Evolutionary conservation across 1,140 invertebrate genomes (phyloP).

Genomic region (Diachasma alloeum): DNA sequence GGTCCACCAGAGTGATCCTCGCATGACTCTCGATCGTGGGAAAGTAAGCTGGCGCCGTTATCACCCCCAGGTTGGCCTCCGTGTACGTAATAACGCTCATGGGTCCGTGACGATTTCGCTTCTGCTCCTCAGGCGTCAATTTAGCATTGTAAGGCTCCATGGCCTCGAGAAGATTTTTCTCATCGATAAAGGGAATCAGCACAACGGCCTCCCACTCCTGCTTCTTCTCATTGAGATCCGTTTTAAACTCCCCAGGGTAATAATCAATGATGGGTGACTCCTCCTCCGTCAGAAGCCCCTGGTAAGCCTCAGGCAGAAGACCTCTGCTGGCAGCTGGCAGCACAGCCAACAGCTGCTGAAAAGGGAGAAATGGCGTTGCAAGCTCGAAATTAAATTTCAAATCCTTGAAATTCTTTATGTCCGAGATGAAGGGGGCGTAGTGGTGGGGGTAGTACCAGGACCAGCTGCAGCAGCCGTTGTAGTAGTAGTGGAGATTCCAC

Average conservation of each 20-base stretch:
- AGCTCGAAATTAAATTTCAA: slow-evolving; percentile 81
- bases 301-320: slow-evolving; percentile 83
- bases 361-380: slow-evolving; percentile 91
- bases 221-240: slow-evolving; percentile 91
- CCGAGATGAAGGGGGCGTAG: slow-evolving; percentile 95
- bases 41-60: slow-evolving; percentile 73
- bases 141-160: slow-evolving; percentile 76
- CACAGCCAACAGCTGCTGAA: slow-evolving; percentile 93
- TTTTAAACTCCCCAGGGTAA: slow-evolving; percentile 90
- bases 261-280: slow-evolving; percentile 87
- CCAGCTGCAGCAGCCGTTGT: slow-evolving; percentile 95
- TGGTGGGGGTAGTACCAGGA: slow-evolving; percentile 98
- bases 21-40: slow-evolving; percentile 72
- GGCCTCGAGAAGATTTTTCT: slow-evolving; percentile 68
- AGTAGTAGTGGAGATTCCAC: slow-evolving; percentile 97
- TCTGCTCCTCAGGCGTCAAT: slow-evolving; percentile 77
- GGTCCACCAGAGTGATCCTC: slow-evolving; percentile 62
- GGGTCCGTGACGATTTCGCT: slow-evolving; percentile 84
- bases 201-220: slow-evolving; percentile 99
- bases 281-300: slow-evolving; percentile 82
- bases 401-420: slow-evolving; percentile 83
- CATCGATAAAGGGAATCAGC: slow-evolving; percentile 95
- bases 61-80: slow-evolving; percentile 66
- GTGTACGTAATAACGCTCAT: slow-evolving; percentile 83
- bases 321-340: slow-evolving; percentile 85